phyloP scores from a whole-genome alignment of 2,888 invertebrate genomes.

The Colostygia pectinataria region DNA sequence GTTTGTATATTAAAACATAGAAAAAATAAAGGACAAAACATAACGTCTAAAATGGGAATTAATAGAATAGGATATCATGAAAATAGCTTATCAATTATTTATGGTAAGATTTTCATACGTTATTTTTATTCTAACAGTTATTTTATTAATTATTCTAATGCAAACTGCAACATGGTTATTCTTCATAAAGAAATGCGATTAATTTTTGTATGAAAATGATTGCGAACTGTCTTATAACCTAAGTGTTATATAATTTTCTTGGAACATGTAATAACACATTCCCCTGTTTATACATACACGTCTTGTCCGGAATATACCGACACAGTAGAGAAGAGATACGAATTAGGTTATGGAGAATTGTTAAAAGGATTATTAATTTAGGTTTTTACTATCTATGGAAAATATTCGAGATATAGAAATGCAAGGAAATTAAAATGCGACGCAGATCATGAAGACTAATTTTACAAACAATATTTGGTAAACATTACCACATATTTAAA shows the following conservation, averaged over 20 bases:
- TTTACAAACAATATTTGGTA: conserved; percentile 25
- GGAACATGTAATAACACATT: conserved; percentile 20
- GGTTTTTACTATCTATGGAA: conserved; percentile 37
- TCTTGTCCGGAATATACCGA: conserved; percentile 44
- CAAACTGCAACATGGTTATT: background rate
- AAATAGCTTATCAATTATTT: conserved; percentile 11
- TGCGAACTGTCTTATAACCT: conserved; percentile 37
- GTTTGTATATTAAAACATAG: conserved; percentile 43
- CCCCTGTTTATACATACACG: conserved; percentile 26
- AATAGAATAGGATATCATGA: conserved; percentile 22
- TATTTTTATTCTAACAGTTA: conserved; percentile 22
- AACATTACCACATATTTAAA: conserved; percentile 37
- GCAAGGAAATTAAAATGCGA: conserved; percentile 35
- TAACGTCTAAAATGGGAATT: conserved; percentile 40
- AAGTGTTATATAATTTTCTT: conserved; percentile 34
- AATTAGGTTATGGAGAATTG: conserved; percentile 37
- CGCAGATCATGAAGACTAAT: conserved; percentile 24
- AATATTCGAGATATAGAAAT: conserved; percentile 52
- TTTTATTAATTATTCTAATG: conserved; percentile 34
- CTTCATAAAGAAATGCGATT: background rate
- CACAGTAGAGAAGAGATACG: conserved; percentile 60
- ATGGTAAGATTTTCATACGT: conserved; percentile 27
- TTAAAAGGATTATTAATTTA: conserved; percentile 32
- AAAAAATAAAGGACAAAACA: conserved; percentile 36
- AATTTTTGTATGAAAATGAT: conserved; percentile 25